A percentile compares a stretch with the other conserved stretches of the same genome.
phyloP scores from a whole-genome alignment of 2,113 vertebrate species.

The Osmerus mordax region DNA sequence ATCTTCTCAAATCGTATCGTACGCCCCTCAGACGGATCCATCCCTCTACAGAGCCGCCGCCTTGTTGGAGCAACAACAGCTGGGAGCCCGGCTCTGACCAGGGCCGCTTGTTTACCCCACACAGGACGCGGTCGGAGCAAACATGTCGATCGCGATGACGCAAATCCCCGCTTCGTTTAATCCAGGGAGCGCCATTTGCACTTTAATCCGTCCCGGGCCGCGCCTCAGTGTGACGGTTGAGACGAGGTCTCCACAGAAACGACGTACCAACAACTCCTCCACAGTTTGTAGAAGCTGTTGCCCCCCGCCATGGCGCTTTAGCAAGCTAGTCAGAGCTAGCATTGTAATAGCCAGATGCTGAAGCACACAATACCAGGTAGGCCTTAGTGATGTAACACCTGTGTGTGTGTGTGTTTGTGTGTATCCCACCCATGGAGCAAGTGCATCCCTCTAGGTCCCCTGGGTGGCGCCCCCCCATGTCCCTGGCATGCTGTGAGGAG shows the following conservation, averaged over 20 bases:
- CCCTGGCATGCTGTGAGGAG: conserved; percentile 64
- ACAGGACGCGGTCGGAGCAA: neutral
- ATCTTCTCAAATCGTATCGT: no score
- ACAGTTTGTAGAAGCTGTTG: neutral
- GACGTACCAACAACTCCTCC: no score
- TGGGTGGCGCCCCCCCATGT: conserved; percentile 20
- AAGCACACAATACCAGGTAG: no score
- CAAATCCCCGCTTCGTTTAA: neutral
- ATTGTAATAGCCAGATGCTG: no score
- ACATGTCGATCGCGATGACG: neutral
- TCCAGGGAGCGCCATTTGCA: neutral
- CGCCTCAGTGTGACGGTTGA: neutral
- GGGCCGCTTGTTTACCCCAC: neutral
- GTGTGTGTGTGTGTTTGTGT: neutral
- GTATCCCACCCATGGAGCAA: neutral
- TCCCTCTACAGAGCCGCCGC: neutral
- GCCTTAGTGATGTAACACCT: no score
- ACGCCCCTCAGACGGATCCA: no score
- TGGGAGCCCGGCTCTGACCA: neutral
- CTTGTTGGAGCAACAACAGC: neutral
- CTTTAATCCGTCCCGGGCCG: neutral
- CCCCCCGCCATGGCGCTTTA: no score
- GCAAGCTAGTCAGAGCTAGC: no score
- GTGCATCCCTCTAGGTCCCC: neutral
- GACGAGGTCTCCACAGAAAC: neutral